Evolutionary conservation across 1,140 invertebrate species (phyloP).

Genomic region (Diorhabda carinulata): DNA sequence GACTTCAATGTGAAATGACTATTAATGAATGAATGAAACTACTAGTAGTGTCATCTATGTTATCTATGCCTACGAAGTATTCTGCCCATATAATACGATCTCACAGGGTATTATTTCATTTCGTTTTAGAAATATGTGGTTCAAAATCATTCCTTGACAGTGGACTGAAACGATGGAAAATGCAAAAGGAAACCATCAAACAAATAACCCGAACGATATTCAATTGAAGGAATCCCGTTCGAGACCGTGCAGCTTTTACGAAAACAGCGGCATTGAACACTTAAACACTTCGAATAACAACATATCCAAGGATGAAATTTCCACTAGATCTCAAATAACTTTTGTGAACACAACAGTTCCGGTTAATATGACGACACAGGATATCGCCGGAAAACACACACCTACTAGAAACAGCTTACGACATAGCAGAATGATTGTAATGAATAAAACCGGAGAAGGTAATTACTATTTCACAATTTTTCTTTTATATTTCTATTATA

Average conservation of each 20-base stretch:
- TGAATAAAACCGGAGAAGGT: constrained; percentile 48
- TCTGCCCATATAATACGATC: too few relatives aligned
- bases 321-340: constrained; percentile 35
- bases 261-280: neutral
- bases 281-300: constrained; percentile 8
- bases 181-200: neutral
- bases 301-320: neutral
- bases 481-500: too few relatives aligned
- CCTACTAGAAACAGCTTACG: constrained; percentile 67
- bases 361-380: constrained; percentile 60
- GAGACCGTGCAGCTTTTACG: constrained; percentile 6
- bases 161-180: neutral
- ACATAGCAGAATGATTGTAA: constrained; percentile 68
- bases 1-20: too few relatives aligned
- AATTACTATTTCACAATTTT: neutral
- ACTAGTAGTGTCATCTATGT: too few relatives aligned
- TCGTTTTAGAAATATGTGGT: neutral
- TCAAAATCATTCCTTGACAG: neutral
- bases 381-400: constrained; percentile 61
- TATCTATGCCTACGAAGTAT: too few relatives aligned
- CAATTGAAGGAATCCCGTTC: neutral
- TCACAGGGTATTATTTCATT: neutral
- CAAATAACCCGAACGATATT: neutral
- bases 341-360: constrained; percentile 63
- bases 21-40: too few relatives aligned